Conservation (phyloP, 2,113 vertebrate species). For the Tragelaphus strepsiceros region DNA sequence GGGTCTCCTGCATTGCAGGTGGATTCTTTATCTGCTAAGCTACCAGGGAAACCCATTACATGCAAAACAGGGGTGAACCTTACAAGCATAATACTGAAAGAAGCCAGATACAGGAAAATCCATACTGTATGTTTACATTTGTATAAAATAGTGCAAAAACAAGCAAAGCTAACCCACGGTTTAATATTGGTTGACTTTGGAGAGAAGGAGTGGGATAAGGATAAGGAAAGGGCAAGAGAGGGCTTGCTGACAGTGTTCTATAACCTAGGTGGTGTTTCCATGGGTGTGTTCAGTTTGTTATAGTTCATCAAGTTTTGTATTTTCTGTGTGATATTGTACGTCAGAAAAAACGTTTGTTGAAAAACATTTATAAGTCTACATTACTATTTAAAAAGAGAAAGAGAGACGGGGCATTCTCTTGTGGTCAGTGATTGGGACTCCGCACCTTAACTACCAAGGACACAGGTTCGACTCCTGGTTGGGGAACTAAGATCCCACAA, state of each 20-base stretch:
- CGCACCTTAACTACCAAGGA: background rate
- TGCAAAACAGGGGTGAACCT: background rate
- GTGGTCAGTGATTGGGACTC: background rate
- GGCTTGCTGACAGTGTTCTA: background rate
- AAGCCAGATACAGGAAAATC: background rate
- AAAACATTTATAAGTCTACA: background rate
- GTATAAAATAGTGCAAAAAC: background rate
- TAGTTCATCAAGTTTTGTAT: background rate
- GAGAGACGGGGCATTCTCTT: background rate
- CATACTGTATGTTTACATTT: background rate
- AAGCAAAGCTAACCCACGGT: background rate
- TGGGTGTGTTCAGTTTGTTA: background rate
- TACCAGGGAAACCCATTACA: background rate
- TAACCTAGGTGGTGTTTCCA: background rate
- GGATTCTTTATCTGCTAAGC: background rate
- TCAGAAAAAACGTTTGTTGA: background rate
- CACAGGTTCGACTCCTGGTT: rapidly evolving
- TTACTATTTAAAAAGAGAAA: background rate
- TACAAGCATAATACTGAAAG: background rate
- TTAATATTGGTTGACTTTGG: background rate
- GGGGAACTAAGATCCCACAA: background rate
- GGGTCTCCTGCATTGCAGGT: background rate
- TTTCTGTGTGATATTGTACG: background rate
- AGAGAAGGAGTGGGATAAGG: background rate
- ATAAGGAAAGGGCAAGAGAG: background rate